Conservation (phyloP, 1,140 invertebrate genomes). For the Metopolophium dirhodum region DNA sequence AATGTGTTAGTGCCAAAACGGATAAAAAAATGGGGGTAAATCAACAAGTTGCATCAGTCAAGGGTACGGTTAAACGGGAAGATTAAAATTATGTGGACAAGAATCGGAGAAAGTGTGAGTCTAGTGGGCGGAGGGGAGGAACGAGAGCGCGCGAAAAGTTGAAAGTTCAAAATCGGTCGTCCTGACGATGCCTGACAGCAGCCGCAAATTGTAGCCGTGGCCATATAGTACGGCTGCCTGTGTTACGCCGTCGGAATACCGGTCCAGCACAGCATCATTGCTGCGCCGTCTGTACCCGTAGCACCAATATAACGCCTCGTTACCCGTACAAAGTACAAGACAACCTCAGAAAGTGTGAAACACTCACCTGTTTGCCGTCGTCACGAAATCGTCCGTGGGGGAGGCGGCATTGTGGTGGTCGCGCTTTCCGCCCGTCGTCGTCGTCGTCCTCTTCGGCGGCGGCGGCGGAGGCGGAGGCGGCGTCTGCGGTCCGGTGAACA, state of each 20-base stretch:
- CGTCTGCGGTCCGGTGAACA: background rate
- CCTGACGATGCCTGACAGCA: too few species aligned
- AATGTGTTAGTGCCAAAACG: slow-evolving; percentile 8
- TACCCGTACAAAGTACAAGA: background rate
- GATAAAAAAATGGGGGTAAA: background rate
- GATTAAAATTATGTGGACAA: background rate
- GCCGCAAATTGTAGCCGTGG: background rate
- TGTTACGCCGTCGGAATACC: slow-evolving; percentile 23
- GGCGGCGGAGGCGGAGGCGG: background rate
- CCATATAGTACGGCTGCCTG: slow-evolving; percentile 35
- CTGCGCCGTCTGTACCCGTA: background rate
- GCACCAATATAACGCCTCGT: background rate
- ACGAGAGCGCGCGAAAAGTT: background rate
- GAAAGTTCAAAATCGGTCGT: background rate
- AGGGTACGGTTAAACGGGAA: background rate
- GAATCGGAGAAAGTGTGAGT: background rate
- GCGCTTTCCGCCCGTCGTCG: slow-evolving; percentile 16
- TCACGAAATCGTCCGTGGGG: slow-evolving; percentile 3
- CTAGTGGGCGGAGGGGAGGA: background rate
- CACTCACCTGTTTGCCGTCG: background rate
- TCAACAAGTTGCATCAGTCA: background rate
- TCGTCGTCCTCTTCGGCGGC: background rate
- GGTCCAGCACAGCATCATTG: background rate
- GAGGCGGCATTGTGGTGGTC: background rate
- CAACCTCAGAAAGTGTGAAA: background rate